Base-by-base conservation (phyloP, 2,113 vertebrate species). In the Sisor rabdophorus region DNA sequence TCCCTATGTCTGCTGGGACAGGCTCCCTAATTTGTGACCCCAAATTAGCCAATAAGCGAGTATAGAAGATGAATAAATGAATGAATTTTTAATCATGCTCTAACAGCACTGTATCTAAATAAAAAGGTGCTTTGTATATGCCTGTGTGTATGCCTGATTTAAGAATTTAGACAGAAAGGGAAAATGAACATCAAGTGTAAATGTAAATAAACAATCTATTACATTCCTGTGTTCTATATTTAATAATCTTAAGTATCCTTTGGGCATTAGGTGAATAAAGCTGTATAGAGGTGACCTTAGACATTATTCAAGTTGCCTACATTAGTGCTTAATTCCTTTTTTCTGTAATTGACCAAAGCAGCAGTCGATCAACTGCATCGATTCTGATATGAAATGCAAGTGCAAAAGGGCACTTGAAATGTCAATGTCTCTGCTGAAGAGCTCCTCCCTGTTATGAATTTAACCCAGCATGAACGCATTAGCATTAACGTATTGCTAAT, bases 251-350 rank as follows among this genome's bases (percentile, higher is more conserved):
- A 50, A 50, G 68, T 69, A 64, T 64, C 28, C 54, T 64, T 65
- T 8, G 2, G 20, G 64, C 48, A 36, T 28, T 26, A 13, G 26
- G 20, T 78, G 68, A 68, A 40, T 81, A 56, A 24, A 71, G 48
- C 44, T 11, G 10, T 40, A 26, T 20, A 67, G 56, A 71, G 72
- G 59, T 75, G 81, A 78, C 74, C 75, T 55, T 24, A 55, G 63
- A 11, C 32, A 16, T 50, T 69, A 28, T 69, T 69, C 65, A 52
- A 3, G 11, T 32, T 32, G 20, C 50, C 24, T n/a, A 71, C 20
- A 75, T 59, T 65, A 65, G 72, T 79, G 20, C 73, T 76, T 79
- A 79, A 82, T 76, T 72, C 68, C 53, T 40, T 76, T 80, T 76
- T 64, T 44, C 40, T 71, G 30, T 83, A 83, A 77, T 79, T 70